These are phyloP conservation scores for mouse (Mus musculus) DNA, from an alignment of 2,113 vertebrate genomes.

Conservation along the genomic window GRCm39 chr6:126928001-126928500, in stretches of 20 bases:
- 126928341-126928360: not conserved
- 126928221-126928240: not conserved
- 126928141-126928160: not conserved
- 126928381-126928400: not conserved
- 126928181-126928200: too few species aligned
- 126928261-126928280: not conserved
- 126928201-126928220: not conserved
- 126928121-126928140: not conserved
- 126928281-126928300: not conserved
- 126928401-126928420: not conserved
- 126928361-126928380: not conserved
- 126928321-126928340: not conserved
- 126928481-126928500: not conserved
- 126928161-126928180: not conserved
- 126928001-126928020: not conserved
- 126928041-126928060: not conserved
- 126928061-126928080: not conserved
- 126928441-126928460: not conserved
- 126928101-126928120: too few species aligned
- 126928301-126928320: not conserved
- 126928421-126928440: not conserved
- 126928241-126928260: not conserved
- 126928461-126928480: not conserved
- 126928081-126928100: not conserved
- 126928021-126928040: not conserved